Conservation (phyloP, 2,797 vertebrate species). For the Labeo calbasu region DNA sequence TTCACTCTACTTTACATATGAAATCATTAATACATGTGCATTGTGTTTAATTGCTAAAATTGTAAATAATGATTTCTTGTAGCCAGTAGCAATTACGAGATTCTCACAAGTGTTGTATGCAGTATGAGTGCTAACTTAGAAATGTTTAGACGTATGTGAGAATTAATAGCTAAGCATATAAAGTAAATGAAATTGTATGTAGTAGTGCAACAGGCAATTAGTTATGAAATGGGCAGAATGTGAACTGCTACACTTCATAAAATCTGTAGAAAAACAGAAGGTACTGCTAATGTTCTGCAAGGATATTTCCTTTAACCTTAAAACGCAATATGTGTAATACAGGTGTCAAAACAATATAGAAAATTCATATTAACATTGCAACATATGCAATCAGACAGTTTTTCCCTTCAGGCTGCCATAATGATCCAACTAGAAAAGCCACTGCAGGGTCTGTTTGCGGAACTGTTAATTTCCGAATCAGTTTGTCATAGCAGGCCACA, state of each 20-base stretch:
- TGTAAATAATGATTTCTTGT: constrained; percentile 15
- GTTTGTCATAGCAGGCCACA: constrained; percentile 46
- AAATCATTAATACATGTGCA: not conserved
- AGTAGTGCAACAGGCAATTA: not conserved
- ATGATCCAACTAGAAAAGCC: not conserved
- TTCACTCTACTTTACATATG: not conserved
- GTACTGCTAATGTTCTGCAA: not conserved
- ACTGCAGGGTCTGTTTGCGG: not conserved
- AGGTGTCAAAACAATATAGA: not conserved
- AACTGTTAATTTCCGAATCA: constrained; percentile 36
- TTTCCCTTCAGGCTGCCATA: not conserved
- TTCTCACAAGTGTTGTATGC: not conserved
- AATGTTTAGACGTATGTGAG: not conserved
- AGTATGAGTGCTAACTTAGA: not conserved
- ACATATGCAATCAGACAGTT: not conserved
- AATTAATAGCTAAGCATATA: not conserved
- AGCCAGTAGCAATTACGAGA: not conserved
- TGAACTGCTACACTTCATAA: constrained; percentile 2
- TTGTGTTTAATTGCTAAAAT: constrained; percentile 22
- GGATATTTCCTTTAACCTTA: not conserved
- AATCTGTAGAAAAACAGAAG: not conserved
- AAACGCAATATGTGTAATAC: not conserved
- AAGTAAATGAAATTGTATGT: not conserved
- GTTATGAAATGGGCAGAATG: not conserved
- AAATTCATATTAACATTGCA: not conserved